Base-by-base conservation (phyloP, 2,888 invertebrate genomes). In the Calliphora vomitoria region DNA sequence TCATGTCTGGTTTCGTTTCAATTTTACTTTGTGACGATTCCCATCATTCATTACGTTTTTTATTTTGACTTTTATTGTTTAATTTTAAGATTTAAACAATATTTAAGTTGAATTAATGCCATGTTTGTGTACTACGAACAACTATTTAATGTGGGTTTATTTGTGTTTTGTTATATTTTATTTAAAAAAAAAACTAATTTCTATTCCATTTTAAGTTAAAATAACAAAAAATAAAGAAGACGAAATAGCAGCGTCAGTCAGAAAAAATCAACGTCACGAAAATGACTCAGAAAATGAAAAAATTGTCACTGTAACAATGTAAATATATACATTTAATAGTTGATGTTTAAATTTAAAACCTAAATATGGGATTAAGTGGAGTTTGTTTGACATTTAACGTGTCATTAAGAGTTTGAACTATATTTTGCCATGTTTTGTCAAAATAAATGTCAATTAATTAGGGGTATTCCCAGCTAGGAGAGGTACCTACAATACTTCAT, bases 11-110 rank as follows among this genome's bases (percentile, higher is more conserved):
- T 55, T 55, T 55, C 18, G 13, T 72, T 58, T 55, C 13, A 41
- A 53, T 25, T 69, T 69, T 3, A 3, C 18, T 44, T 20, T 66
- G 6, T 10, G 25, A 11, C 15, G 41, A 4, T 72, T 58, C 72
- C 58, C 55, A 58, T 44, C 38, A 58, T 25, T 4, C 15, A 58
- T 58, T 72, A n/a, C 3, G 38, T 38, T 60, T 74, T 55, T 60
- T 44, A 58, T 74, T 41, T 58, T 44, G 74, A 74, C 58, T 74
- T 58, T 74, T 74, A 74, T 74, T 74, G 58, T 74, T 74, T 74
- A 58, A 58, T 11, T 74, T 58, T 60, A 41, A 58, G 74, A 58
- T 58, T 74, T 60, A 31, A 66, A 41, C 44, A 25, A 74, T 58
- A 58, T 41, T 41, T 74, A 25, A 60, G 20, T 58, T 20, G 60